Evolutionary conservation across 2,113 vertebrate species (phyloP).

Genomic region (Herpetotheres cachinnans): DNA sequence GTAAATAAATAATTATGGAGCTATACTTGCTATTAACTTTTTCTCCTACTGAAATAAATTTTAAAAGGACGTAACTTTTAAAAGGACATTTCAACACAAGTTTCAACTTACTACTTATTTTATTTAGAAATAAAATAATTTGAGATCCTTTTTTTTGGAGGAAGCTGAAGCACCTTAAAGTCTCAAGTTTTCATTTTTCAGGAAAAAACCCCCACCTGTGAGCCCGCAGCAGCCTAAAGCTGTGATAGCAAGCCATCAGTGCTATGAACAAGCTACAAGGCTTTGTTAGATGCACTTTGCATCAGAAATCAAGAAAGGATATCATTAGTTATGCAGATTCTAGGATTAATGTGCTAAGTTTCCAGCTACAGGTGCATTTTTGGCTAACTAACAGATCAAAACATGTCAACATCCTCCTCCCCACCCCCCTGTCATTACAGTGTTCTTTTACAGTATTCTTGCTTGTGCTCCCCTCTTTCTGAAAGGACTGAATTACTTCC

Average conservation of each 20-base stretch:
- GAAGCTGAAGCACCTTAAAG: not conserved
- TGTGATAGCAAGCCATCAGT: not conserved
- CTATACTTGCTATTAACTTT: not conserved
- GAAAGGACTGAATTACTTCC: not conserved
- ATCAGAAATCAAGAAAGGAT: not conserved
- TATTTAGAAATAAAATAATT: not conserved
- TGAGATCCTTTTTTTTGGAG: not conserved
- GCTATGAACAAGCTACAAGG: not conserved
- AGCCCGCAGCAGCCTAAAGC: not conserved
- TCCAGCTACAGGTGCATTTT: not conserved
- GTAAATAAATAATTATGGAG: not conserved
- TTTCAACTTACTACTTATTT: not conserved
- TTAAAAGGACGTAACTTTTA: not conserved
- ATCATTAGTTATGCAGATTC: not conserved
- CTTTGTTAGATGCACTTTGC: not conserved
- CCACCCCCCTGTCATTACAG: accelerated
- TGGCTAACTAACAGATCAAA: not conserved
- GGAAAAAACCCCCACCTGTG: not conserved
- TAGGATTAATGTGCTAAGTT: not conserved
- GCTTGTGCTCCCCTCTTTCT: not conserved
- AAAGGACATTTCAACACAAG: not conserved
- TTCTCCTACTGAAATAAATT: not conserved
- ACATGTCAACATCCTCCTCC: not conserved
- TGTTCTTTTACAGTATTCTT: not conserved
- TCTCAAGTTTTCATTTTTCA: not conserved